These are phyloP conservation scores for Neodontobutis hainanensis DNA, from an alignment of 2,113 vertebrate species.

Conservation along the genomic window DNA sequence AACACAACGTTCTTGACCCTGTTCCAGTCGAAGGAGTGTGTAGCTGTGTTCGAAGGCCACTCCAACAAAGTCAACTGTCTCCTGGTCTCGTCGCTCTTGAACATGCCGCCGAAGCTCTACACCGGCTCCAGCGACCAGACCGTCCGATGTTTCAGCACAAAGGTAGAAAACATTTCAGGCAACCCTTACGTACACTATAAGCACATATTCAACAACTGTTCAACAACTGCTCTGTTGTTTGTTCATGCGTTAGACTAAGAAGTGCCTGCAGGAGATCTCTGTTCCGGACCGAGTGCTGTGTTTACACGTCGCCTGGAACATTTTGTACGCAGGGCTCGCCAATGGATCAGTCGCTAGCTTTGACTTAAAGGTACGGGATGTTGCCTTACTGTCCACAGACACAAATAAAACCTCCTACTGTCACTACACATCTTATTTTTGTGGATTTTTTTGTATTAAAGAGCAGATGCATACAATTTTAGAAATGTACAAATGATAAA, in stretches of 20 bases:
- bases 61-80: constrained; percentile 93
- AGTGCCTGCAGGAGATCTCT: constrained; percentile 82
- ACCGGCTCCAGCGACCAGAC: constrained; percentile 95
- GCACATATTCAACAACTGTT: background rate
- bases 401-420: no score
- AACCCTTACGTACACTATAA: no score
- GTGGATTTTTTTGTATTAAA: no score
- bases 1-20: background rate
- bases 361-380: constrained; percentile 83
- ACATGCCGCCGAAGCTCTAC: constrained; percentile 82
- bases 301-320: constrained; percentile 89
- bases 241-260: constrained; percentile 74
- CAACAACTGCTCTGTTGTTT: background rate
- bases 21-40: constrained; percentile 84
- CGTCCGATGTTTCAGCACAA: constrained; percentile 87
- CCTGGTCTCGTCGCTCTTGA: constrained; percentile 82
- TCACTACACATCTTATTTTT: no score
- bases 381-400: no score
- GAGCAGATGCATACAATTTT: no score
- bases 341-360: constrained; percentile 89
- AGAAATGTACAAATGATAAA: no score
- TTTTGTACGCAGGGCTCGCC: constrained; percentile 89
- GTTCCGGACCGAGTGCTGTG: constrained; percentile 90
- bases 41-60: constrained; percentile 89
- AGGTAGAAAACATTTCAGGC: constrained; percentile 72